Evolutionary conservation across 2,797 vertebrate species (phyloP).

Genomic region (Hirundo rustica): DNA sequence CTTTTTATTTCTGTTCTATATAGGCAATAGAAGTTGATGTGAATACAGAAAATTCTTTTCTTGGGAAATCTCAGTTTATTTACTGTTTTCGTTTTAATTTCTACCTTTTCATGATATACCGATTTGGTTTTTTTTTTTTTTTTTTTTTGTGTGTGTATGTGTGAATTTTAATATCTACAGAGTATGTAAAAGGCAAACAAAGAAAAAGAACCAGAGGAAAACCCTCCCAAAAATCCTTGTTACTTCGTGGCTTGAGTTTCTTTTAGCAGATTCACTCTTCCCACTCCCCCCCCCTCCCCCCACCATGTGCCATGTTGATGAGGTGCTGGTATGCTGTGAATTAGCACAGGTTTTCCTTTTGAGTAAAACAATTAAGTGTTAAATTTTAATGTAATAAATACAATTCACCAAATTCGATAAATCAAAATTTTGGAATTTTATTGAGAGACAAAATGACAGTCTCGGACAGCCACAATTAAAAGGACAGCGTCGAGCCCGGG

Average conservation of each 20-base stretch:
- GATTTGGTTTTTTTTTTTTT: background rate
- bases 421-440: too few relatives aligned
- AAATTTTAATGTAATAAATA: too few relatives aligned
- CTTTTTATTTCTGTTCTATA: background rate
- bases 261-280: background rate
- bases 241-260: background rate
- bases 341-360: background rate
- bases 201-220: background rate
- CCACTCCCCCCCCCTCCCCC: background rate
- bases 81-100: background rate
- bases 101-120: background rate
- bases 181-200: background rate
- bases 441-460: too few relatives aligned
- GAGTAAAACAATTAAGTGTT: background rate
- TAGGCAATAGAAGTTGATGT: background rate
- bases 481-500: too few relatives aligned
- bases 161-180: background rate
- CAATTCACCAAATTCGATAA: too few relatives aligned
- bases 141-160: background rate
- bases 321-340: background rate
- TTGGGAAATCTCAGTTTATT: background rate
- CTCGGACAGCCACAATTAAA: too few relatives aligned
- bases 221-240: rapidly evolving
- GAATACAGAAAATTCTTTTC: background rate
- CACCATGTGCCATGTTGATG: background rate